A percentile compares a stretch with the other conserved stretches of the same genome.
Conservation (phyloP, 1,140 invertebrate genomes). For the Drosophila tropicalis region DNA sequence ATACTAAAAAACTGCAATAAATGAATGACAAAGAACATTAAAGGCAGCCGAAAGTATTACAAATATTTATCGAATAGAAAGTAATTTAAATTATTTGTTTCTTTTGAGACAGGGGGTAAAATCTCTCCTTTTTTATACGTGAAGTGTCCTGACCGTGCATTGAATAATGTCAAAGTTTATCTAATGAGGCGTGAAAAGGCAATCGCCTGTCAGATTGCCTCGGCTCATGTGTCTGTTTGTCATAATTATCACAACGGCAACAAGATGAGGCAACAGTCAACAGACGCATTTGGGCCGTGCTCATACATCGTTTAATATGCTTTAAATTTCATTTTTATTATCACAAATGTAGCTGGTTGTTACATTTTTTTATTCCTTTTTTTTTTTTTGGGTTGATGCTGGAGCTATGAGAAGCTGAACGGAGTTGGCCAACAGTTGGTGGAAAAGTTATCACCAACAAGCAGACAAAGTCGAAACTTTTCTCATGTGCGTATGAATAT, state of each 20-base stretch:
- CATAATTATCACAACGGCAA: constrained; percentile 4
- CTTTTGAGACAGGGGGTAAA: not conserved
- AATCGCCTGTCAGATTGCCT: constrained; percentile 13
- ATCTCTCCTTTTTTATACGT: not conserved
- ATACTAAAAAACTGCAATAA: too few species aligned
- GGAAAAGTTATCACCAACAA: constrained; percentile 68
- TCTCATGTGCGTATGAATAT: constrained; percentile 47
- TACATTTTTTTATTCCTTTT: not conserved
- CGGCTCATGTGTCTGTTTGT: constrained; percentile 14
- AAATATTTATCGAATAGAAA: constrained; percentile 8
- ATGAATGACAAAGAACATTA: too few species aligned
- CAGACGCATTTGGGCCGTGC: constrained; percentile 61
- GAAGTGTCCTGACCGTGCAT: constrained; percentile 3
- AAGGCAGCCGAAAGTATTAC: not conserved
- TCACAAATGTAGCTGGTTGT: constrained; percentile 32
- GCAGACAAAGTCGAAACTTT: constrained; percentile 39
- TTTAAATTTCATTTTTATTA: constrained; percentile 68
- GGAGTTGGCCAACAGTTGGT: constrained; percentile 27
- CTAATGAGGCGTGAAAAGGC: constrained; percentile 20
- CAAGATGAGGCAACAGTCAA: constrained; percentile 6
- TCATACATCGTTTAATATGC: constrained; percentile 63
- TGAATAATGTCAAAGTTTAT: constrained; percentile 14
- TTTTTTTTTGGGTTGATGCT: not conserved
- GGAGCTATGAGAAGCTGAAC: too few species aligned
- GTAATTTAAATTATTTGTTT: constrained; percentile 11